Evolutionary conservation across 2,888 invertebrate genomes (phyloP).

Genomic region (Osmoderma eremita): DNA sequence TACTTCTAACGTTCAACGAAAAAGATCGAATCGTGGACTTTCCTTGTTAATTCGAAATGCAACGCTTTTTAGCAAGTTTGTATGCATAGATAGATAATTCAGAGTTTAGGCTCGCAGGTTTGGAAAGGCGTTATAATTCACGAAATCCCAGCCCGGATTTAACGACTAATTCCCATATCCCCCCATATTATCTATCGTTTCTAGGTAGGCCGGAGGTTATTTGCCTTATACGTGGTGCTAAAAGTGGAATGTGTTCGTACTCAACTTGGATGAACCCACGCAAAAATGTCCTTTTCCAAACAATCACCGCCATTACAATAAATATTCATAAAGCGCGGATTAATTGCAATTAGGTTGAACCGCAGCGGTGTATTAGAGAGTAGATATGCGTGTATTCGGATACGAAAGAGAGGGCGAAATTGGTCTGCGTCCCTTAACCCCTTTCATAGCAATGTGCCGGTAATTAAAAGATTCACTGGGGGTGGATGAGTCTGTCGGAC

Average conservation of each 20-base stretch:
- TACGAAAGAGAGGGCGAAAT: conserved; percentile 44
- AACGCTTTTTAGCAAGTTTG: too few relatives aligned
- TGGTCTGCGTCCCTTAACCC: conserved; percentile 38
- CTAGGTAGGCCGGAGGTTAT: neutral
- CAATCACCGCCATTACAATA: conserved; percentile 47
- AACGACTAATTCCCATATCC: conserved; percentile 5
- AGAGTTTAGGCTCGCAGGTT: too few relatives aligned
- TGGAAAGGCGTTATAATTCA: conserved; percentile 12
- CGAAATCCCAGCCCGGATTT: conserved; percentile 2
- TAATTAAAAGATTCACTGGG: conserved; percentile 52
- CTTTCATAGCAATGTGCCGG: conserved; percentile 43
- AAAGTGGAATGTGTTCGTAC: conserved; percentile 1
- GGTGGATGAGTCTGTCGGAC: conserved; percentile 40
- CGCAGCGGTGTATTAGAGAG: conserved; percentile 51
- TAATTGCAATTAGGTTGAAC: conserved; percentile 51
- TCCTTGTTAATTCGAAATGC: too few relatives aligned
- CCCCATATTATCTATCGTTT: neutral
- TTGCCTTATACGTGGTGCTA: neutral
- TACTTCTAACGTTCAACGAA: too few relatives aligned
- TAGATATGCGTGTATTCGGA: conserved; percentile 52
- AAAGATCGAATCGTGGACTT: too few relatives aligned
- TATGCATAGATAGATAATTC: too few relatives aligned
- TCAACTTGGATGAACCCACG: neutral
- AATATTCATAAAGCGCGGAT: conserved; percentile 51
- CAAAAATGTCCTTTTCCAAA: conserved; percentile 36